These are phyloP conservation scores for Atta colombica DNA, from an alignment of 1,140 invertebrate species.

Conservation along the genomic window DNA sequence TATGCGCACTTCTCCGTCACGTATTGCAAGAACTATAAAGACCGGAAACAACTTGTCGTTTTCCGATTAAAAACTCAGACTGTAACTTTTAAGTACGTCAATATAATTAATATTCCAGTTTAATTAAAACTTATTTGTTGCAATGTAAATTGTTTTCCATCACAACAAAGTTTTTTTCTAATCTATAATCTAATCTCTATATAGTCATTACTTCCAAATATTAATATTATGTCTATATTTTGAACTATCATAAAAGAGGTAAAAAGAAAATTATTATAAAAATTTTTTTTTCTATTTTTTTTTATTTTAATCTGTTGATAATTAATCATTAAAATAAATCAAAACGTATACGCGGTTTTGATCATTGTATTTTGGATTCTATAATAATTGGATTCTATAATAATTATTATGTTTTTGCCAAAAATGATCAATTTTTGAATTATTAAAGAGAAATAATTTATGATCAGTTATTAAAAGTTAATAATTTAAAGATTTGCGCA, in stretches of 20 bases:
- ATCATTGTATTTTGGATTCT: too few species aligned
- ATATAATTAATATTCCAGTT: constrained; percentile 25
- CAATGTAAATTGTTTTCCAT: neutral
- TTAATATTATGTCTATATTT: neutral
- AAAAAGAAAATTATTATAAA: too few species aligned
- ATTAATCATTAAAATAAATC: too few species aligned
- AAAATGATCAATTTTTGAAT: too few species aligned
- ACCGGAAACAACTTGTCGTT: constrained; percentile 41
- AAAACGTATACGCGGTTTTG: too few species aligned
- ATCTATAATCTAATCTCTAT: neutral
- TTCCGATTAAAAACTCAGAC: constrained; percentile 4
- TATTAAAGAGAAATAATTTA: too few species aligned
- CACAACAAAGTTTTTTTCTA: neutral
- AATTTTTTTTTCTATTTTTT: too few species aligned
- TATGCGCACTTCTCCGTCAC: constrained; percentile 26
- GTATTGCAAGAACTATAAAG: constrained; percentile 34
- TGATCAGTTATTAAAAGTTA: too few species aligned
- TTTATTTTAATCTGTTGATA: too few species aligned
- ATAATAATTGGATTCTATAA: too few species aligned
- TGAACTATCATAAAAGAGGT: neutral
- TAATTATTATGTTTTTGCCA: too few species aligned
- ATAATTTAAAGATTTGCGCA: too few species aligned
- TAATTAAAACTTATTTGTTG: constrained; percentile 19
- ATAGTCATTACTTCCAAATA: neutral
- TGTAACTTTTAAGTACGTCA: constrained; percentile 5